Base-by-base conservation (phyloP, 2,797 vertebrate genomes). In the Semaprochilodus insignis region DNA sequence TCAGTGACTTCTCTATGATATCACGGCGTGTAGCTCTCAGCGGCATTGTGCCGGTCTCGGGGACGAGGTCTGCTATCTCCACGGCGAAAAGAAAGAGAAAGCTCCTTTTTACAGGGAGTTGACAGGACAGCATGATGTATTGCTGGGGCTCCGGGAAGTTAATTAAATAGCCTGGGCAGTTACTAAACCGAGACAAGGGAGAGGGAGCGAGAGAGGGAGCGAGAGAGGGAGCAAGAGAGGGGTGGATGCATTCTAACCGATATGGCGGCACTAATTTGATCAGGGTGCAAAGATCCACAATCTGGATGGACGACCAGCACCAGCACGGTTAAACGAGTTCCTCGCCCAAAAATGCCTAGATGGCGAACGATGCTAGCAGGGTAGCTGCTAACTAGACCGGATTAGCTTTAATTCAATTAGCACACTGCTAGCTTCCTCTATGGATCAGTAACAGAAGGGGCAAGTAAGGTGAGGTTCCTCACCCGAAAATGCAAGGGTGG, bases 91-190 rank as follows among this genome's bases (percentile, higher is more conserved):
- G 15, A 78, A 52, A n/a, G 77, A 70, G 65, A 40, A 59, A 60
- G 40, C n/a, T 75, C 54, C 44, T 79, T 78, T 88, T 63, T 70
- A 66, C 70, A 57, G 74, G 83, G 78, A 84, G 77, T 72, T 88
- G 89, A 87, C 85, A 86, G 87, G 81, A 83, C 85, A 87, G 86
- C 80, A 77, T 89, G 89, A 90, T 89, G 74, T 88, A 87, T 89
- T 85, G 85, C 88, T 85, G 51, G 51, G 80, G 74, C 80, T 83
- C 75, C 77, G 80, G 77, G 81, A 88, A 88, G 88, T 89, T 88
- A 89, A 90, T 89, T 87, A 88, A 90, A 88, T 86, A 87, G 77
- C 75, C 78, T 69, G 75, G 75, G 76, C 83, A 77, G 85, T 83
- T 86, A 83, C 86, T 88, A 85, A 86, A 88, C 81, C 51, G 15